Evolutionary conservation across 2,888 invertebrate species (phyloP), one percentile per base, ranked within the genome.

Genomic region (Cabera pusaria): DNA sequence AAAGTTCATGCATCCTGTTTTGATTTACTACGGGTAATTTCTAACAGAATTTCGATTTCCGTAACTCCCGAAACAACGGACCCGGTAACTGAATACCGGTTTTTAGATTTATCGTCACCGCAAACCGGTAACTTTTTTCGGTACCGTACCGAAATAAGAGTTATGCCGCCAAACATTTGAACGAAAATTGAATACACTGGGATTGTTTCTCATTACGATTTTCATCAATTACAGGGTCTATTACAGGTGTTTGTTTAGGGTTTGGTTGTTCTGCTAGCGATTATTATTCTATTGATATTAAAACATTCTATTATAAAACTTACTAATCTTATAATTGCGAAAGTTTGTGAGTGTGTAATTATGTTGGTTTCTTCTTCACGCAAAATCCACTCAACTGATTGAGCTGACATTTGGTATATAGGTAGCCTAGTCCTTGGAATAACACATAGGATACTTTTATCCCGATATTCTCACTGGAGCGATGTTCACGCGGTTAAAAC

Each of bases 191-290:
- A 58, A 61, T 56, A 45, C 42, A 42, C 37, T 38, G 31, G 44
- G 51, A 57, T 57, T 56, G 50, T 59, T 55, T 54, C 49, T 59
- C 56, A 58, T 67, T 67, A 56, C 44, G 46, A 58, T 57, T 55
- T 63, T 52, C 54, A 64, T 62, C 52, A 59, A 62, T 66, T 52
- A 54, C 47, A 25, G 9, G 23, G 9, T 35, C 19, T 44, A 32
- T 35, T 41, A 31, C 31, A 24, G 28, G 24, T 22, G 41, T 21
- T 34, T 25, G 35, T n/a, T 25, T 6, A 33, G 12, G 41, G 20
- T 4, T 6, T 31, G 29, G 25, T 35, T 3, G 1, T 16, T 23
- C 0, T 18, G 25, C 2, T 1, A 29, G 34, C 34, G 34, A n/a
- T 35, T 38, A n/a, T n/a, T n/a, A n/a, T n/a, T n/a, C n/a, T n/a